Base-by-base conservation (phyloP, 2,888 invertebrate species). In the Drosophila paracracens region DNA sequence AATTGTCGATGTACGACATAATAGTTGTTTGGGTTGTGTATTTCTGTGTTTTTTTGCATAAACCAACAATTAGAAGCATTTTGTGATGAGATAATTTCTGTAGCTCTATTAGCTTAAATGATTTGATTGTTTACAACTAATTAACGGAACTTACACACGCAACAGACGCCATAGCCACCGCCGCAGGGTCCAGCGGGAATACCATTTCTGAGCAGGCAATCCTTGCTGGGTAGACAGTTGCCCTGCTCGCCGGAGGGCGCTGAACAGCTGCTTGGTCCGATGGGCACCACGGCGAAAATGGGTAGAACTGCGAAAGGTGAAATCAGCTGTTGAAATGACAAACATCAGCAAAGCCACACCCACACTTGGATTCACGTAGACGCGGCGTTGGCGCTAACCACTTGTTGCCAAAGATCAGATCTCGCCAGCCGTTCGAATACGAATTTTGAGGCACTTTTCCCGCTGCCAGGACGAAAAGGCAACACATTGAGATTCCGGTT, bases 181-280 rank as follows among this genome's bases (percentile, higher is more conserved):
- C 97, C 97, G 91, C 97, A 98, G 66, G 96, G 94, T 2, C 97
- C 97, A 75, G 95, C 96, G 4, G 96, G 94, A 0, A 95, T 94
- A 3, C 97, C 97, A 1, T 96, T 96, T 48, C 96, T 94, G 36
- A 95, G 93, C 0, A 94, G 91, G 89, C 98, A 98, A 91, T 98
- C 97, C 29, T 95, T 91, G 91, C 91, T 75, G 1, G 96, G 95
- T 90, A 97, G 94, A 88, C 98, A 98, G 13, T 96, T 97, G 18
- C 98, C 98, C 83, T 96, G 96, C 91, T 97, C 97, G 0, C 97
- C 97, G 0, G 96, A 95, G 0, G 95, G 94, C 11, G 96, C 96
- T 4, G 95, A 94, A 91, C 98, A 98, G 0, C 94, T 94, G n/a
- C 96, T 95, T 74, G 96, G 96, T 3, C 96, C 95, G 82, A 97